Percentiles rank a stretch among this genome's conserved stretches.
Conservation (phyloP, 2,797 vertebrate species). For the Tauraco hartlaubi region DNA sequence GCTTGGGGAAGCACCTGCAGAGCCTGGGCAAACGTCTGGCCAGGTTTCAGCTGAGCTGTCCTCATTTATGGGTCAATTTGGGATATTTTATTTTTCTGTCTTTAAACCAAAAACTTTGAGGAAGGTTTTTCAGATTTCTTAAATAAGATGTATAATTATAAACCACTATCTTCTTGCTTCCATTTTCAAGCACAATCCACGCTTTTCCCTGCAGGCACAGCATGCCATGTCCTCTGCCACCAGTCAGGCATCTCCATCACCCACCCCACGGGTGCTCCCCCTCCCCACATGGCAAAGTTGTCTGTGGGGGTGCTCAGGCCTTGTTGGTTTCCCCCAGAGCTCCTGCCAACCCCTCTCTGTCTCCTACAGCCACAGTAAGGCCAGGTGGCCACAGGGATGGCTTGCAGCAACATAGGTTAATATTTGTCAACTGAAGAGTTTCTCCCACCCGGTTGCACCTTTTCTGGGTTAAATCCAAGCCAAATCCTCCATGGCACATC, state of each 20-base stretch:
- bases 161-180: not conserved
- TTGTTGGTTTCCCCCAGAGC: not conserved
- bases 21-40: not conserved
- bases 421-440: not conserved
- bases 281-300: not conserved
- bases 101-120: not conserved
- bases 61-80: not conserved
- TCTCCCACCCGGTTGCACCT: not conserved
- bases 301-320: not conserved
- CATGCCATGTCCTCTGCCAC: not conserved
- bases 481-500: not conserved
- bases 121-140: not conserved
- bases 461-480: not conserved
- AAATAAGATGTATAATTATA: not conserved
- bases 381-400: not conserved
- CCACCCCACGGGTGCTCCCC: not conserved
- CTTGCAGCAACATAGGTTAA: not conserved
- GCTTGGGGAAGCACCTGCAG: not conserved
- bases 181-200: not conserved
- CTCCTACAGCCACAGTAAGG: not conserved
- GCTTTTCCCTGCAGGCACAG: not conserved
- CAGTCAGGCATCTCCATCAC: not conserved
- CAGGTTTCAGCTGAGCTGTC: not conserved
- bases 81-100: not conserved
- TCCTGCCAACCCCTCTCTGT: accelerated